Base-by-base conservation (phyloP, 2,888 invertebrate species). In the Diarsia rubi region DNA sequence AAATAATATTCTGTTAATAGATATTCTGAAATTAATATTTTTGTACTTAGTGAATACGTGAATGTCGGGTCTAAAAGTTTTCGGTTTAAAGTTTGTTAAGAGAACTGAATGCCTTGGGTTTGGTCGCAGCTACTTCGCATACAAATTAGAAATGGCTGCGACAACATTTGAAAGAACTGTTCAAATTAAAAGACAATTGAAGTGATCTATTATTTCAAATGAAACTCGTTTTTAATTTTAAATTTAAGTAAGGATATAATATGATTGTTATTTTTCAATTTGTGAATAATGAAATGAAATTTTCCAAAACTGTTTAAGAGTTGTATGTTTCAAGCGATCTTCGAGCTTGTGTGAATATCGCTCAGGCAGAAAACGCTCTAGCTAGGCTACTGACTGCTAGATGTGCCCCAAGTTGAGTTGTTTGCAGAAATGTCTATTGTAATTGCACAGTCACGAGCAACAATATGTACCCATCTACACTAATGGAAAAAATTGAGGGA, bases 11-110 rank as follows among this genome's bases (percentile, higher is more conserved):
- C 75, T 90, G 92, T 92, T 88, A 79, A 92, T 94, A 95, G 91
- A 93, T 93, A 92, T 94, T 94, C 91, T 92, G 90, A 93, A 94
- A 95, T 94, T 94, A 91, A 96, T 96, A 96, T 96, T 96, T 96
- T 96, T 96, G 91, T 96, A 96, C 96, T 94, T 95, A 95, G 95
- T 90, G 83, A 93, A 93, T 95, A 95, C 89, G 90, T 90, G 90
- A 88, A 85, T 85, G 83, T 79, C 86, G 86, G 86, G 79, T 86
- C 84, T 88, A 84, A 86, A 88, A 86, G 85, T 87, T 89, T 90
- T 84, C 81, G 88, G 88, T 83, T 81, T 80, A 66, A 77, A 75
- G 37, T 76, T 68, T 82, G 75, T 75, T 73, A 73, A 79, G 80
- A 69, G 45, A 67, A 70, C 45, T 69, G 54, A 85, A 78, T 72